These are phyloP conservation scores for Orius insidiosus DNA, from an alignment of 1,140 invertebrate species.

Conservation along the genomic window DNA sequence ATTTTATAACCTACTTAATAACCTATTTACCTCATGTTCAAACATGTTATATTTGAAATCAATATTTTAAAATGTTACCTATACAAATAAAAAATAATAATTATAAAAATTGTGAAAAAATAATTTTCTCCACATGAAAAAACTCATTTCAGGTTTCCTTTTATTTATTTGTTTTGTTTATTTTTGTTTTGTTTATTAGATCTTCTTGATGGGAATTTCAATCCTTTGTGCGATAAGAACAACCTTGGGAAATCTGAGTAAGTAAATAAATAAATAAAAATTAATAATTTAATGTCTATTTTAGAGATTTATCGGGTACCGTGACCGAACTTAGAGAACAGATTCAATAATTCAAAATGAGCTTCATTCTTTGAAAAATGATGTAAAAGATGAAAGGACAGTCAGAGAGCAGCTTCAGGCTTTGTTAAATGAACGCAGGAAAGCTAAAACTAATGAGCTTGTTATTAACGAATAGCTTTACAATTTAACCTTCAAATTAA, in stretches of 20 bases:
- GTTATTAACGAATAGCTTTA: constrained; percentile 1
- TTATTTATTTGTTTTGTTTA: not conserved
- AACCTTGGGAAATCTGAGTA: not conserved
- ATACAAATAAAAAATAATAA: no score
- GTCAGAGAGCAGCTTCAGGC: constrained; percentile 27
- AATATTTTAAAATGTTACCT: no score
- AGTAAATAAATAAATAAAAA: no score
- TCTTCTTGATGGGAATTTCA: not conserved
- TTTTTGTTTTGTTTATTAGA: not conserved
- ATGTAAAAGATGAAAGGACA: constrained; percentile 32
- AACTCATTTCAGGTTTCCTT: not conserved
- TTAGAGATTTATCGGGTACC: constrained; percentile 46
- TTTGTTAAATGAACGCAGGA: constrained; percentile 14
- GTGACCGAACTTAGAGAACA: constrained; percentile 49
- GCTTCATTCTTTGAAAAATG: constrained; percentile 27
- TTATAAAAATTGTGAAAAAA: no score
- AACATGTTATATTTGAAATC: no score
- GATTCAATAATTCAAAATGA: constrained; percentile 37
- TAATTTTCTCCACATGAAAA: not conserved
- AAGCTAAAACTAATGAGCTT: not conserved
- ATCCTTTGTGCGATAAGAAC: not conserved
- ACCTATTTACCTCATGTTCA: no score
- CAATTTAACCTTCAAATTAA: constrained; percentile 2
- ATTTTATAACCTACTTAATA: no score
- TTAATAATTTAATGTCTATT: constrained; percentile 21